A percentile compares a stretch with the other conserved stretches of the same genome.
These are phyloP conservation scores for Erithacus rubecula DNA, from an alignment of 2,797 vertebrate species.

Conservation along the genomic window DNA sequence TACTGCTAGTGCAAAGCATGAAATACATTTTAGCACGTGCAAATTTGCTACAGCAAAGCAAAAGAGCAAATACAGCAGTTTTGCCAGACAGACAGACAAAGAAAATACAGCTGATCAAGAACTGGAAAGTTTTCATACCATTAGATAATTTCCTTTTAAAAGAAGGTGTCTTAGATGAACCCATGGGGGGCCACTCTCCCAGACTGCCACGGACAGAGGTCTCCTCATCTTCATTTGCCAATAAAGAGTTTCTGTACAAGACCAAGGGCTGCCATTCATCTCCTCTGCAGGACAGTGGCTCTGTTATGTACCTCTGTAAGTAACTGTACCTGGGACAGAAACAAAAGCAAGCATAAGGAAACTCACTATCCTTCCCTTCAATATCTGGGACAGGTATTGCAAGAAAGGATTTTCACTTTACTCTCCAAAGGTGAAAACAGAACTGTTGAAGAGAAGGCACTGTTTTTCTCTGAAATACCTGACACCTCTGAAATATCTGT, in stretches of 20 bases:
- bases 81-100: background rate
- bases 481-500: background rate
- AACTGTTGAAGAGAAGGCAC: background rate
- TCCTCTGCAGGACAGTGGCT: conserved; percentile 78
- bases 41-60: background rate
- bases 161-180: conserved; percentile 43
- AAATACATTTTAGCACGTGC: background rate
- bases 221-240: conserved; percentile 83
- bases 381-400: background rate
- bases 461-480: background rate
- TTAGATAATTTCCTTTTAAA: conserved; percentile 69
- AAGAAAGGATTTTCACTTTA: background rate
- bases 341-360: background rate
- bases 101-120: background rate
- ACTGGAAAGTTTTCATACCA: conserved; percentile 37
- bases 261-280: conserved; percentile 84
- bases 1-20: background rate
- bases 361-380: background rate
- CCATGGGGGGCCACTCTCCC: conserved; percentile 66
- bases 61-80: background rate
- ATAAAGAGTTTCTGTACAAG: conserved; percentile 84
- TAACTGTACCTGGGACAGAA: conserved; percentile 77
- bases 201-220: conserved; percentile 77
- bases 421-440: background rate
- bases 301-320: conserved; percentile 81